Evolutionary conservation across 2,113 vertebrate genomes (phyloP), one percentile per base, ranked within the genome.

Genomic region (Anarhynchus alexandrinus): DNA sequence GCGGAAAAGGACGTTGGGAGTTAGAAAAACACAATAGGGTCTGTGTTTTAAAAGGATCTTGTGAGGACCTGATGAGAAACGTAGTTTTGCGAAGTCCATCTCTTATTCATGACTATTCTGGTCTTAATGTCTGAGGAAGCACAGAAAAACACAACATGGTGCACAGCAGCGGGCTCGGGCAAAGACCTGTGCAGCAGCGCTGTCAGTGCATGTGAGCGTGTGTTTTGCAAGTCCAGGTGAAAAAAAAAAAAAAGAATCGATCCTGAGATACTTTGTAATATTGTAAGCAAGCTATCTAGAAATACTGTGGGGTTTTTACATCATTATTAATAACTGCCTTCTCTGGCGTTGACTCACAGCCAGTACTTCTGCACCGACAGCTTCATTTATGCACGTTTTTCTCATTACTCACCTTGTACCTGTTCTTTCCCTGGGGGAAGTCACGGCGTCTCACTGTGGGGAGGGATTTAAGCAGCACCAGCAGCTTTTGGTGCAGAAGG

Each of bases 71-170:
- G 73, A 10, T 4, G 9, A 54, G 22, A 57, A 88, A 7, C 5
- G 4, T 15, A 4, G 9, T 11, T 45, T 36, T 27, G 32, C 42
- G 45, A n/a, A 45, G 7, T 10, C 11, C 7, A 3, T 5, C 14
- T 70, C 22, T 29, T n/a, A 1, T 0, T 9, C 18, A 0, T 14
- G 42, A 2, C 9, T 18, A 3, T 15, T 59, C 3, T 42, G 9
- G 5, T 17, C 19, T 36, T 19, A 3, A 0, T 38, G 25, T 3
- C 10, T 11, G 51, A 32, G 49, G 36, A 21, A 40, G 36, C 3
- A 1, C 32, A 34, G 58, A 2, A 34, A 15, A 27, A 18, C 17
- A 58, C 34, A 15, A 2, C 4, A 0, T 0, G 6, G 49, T 13
- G 36, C 61, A 21, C 18, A 26, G 49, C 62, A 11, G 10, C 58